Percentiles rank a stretch among this genome's conserved stretches.
These are phyloP conservation scores for Cerastis rubricosa DNA, from an alignment of 2,888 invertebrate species.

Conservation along the genomic window DNA sequence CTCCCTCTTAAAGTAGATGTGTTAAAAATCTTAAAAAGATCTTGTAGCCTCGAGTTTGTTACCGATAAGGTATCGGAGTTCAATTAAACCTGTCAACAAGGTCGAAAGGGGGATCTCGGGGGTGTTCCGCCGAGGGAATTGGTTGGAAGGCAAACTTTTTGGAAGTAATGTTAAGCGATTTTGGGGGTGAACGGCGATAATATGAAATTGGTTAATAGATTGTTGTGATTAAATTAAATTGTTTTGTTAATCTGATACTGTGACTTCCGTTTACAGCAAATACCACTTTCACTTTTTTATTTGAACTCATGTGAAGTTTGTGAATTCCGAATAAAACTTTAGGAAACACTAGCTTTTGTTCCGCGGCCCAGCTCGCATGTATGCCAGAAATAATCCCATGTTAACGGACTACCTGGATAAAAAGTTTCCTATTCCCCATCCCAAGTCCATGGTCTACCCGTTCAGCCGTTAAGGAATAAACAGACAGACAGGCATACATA, in stretches of 20 bases:
- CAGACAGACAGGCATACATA: no score
- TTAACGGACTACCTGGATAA: no score
- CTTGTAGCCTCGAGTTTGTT: slow-evolving; percentile 11
- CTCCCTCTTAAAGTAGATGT: slow-evolving; percentile 23
- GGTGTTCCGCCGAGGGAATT: slow-evolving; percentile 40
- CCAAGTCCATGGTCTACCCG: no score
- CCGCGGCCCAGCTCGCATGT: no score
- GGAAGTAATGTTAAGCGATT: slow-evolving; percentile 23
- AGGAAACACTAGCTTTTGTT: no score
- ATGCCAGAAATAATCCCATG: no score
- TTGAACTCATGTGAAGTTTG: neutral
- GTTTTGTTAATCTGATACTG: neutral
- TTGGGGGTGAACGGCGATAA: slow-evolving; percentile 19
- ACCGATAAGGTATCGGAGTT: slow-evolving; percentile 73
- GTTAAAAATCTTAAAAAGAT: slow-evolving; percentile 44
- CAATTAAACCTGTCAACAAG: slow-evolving; percentile 74
- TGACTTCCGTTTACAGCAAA: neutral
- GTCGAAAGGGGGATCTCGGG: slow-evolving; percentile 41
- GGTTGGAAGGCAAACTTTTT: slow-evolving; percentile 28
- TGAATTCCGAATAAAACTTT: neutral
- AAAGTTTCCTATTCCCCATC: no score
- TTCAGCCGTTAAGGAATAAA: no score
- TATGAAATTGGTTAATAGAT: slow-evolving; percentile 28
- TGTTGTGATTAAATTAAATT: slow-evolving; percentile 16
- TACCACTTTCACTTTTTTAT: neutral